Conservation (phyloP, 1,140 invertebrate species). For the Eriosoma lanigerum region DNA sequence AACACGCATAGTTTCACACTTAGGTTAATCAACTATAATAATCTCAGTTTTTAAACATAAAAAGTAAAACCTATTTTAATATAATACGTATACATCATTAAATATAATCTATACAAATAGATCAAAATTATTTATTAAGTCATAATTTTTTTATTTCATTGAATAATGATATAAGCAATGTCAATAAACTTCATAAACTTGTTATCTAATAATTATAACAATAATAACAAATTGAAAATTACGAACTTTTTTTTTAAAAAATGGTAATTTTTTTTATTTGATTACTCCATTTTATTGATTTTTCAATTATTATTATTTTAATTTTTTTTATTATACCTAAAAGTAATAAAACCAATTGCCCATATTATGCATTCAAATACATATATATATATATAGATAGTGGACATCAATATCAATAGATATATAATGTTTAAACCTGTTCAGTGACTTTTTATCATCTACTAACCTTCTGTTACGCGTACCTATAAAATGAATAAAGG, state of each 20-base stretch:
- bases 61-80: too few species aligned
- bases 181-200: background rate
- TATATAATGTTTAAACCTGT: conserved; percentile 8
- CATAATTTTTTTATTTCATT: too few species aligned
- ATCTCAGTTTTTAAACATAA: too few species aligned
- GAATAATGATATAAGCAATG: background rate
- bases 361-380: background rate
- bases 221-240: conserved; percentile 19
- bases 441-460: conserved; percentile 32
- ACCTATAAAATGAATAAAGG: conserved; percentile 33
- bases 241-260: conserved; percentile 9
- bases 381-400: background rate
- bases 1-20: too few species aligned
- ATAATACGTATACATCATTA: too few species aligned
- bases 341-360: conserved; percentile 40
- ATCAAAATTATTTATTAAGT: too few species aligned
- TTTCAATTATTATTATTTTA: conserved; percentile 17
- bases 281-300: conserved; percentile 3
- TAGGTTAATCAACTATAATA: too few species aligned
- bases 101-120: too few species aligned
- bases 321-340: conserved; percentile 35
- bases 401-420: conserved; percentile 22
- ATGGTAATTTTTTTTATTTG: conserved; percentile 15
- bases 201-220: conserved; percentile 4
- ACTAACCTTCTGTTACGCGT: conserved; percentile 29